A percentile compares a stretch with the other conserved stretches of the same genome.
These are phyloP conservation scores for Glyptemys insculpta DNA, from an alignment of 2,797 vertebrate genomes.

Conservation along the genomic window DNA sequence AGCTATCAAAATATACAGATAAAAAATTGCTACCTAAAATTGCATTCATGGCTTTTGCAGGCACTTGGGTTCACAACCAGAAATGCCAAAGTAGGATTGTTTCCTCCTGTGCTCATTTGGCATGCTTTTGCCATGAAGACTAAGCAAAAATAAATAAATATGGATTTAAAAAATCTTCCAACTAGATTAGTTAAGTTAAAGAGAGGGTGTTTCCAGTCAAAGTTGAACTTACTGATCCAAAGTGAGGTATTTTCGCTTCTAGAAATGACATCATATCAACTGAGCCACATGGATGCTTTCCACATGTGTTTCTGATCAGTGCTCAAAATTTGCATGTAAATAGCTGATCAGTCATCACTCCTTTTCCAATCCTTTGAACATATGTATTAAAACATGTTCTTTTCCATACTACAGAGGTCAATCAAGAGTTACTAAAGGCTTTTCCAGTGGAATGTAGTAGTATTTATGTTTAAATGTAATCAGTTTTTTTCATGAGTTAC, in stretches of 20 bases:
- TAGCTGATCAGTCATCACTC: not conserved
- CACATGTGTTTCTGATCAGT: not conserved
- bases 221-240: rapidly evolving
- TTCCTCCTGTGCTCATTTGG: not conserved
- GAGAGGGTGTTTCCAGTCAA: not conserved
- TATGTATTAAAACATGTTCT: not conserved
- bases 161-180: not conserved
- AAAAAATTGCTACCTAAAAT: not conserved
- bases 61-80: not conserved
- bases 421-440: not conserved
- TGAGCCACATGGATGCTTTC: not conserved
- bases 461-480: not conserved
- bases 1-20: not conserved
- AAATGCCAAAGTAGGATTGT: not conserved
- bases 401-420: not conserved
- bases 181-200: not conserved
- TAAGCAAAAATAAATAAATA: not conserved
- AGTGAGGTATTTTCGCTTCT: not conserved
- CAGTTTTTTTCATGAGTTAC: not conserved
- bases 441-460: not conserved
- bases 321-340: not conserved
- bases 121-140: not conserved
- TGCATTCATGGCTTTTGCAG: not conserved
- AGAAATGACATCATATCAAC: not conserved
- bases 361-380: not conserved